Conservation (phyloP, 2,888 invertebrate species). For the Hybos culiciformis region DNA sequence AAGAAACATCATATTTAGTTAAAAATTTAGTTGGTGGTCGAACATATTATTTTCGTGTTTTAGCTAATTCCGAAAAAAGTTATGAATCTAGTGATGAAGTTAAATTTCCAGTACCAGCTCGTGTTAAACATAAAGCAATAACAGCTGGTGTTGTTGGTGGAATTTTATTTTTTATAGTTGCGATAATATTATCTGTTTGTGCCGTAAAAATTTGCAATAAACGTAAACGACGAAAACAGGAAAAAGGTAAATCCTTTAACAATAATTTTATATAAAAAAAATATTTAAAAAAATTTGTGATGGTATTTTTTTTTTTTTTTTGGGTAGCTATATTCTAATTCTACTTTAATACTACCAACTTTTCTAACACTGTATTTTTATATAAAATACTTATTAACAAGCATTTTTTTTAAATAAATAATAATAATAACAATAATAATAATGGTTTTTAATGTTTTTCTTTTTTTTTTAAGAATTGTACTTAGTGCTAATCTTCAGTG, state of each 20-base stretch:
- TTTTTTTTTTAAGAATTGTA: no score
- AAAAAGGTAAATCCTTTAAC: conserved; percentile 65
- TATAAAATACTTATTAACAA: neutral
- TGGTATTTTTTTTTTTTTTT: conserved; percentile 30
- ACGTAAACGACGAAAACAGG: conserved; percentile 90
- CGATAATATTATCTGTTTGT: conserved; percentile 92
- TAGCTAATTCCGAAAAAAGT: conserved; percentile 74
- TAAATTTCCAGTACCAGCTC: conserved; percentile 76
- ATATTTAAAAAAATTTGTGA: conserved; percentile 5
- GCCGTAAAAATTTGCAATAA: conserved; percentile 97
- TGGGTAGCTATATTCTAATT: neutral
- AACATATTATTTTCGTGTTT: conserved; percentile 82
- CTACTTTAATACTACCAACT: neutral
- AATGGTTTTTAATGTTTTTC: no score
- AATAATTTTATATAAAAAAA: neutral
- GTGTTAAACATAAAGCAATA: conserved; percentile 89
- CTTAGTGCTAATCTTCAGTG: no score
- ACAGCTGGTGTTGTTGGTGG: conserved; percentile 95
- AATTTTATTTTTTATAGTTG: conserved; percentile 92
- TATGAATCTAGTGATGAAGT: conserved; percentile 80
- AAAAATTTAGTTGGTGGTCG: conserved; percentile 84
- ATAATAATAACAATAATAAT: neutral
- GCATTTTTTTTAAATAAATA: neutral
- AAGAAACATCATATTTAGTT: conserved; percentile 83
- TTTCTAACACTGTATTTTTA: neutral